Evolutionary conservation across 2,113 vertebrate species (phyloP), one percentile per base, ranked within the genome.

Genomic region (Rhea pennata): DNA sequence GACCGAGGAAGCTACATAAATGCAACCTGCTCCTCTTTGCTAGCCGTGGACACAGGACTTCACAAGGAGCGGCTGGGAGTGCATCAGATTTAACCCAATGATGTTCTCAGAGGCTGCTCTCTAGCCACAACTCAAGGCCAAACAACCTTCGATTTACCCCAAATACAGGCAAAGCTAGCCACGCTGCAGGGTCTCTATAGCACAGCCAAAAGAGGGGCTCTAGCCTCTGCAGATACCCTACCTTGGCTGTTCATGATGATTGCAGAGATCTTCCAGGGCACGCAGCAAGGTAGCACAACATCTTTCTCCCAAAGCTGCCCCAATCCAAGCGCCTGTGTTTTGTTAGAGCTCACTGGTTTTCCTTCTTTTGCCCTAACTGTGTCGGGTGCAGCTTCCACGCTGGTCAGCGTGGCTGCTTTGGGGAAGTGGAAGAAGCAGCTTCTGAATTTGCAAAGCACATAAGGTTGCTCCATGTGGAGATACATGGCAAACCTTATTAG

Each of bases 231-330:
- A 66, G 40, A 31, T 14, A 29, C 8, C 23, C 58, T 3, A 2
- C 48, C 29, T 48, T 36, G 59, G 21, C 0, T 1, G 42, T 8
- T 90, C 15, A 10, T 0, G 0, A 8, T 56, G 69, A 12, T 16
- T 53, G 6, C 40, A 62, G 40, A 14, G 79, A 62, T 36, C 20
- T 36, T 44, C 31, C 12, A 10, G 15, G 24, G 13, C 3, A 4
- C 7, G 6, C 48, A 56, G 40, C 39, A n/a, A 51, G 21, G 23
- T 36, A 23, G 10, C 46, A n/a, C 1, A 8, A 40, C 23, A 9
- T 12, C 15, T 74, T 0, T 0, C 40, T 78, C 39, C 31, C 29
- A 27, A 17, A 12, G 39, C 7, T 6, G 36, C 23, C 40, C 50
- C 29, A 29, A 11, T 33, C 36, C 33, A 44, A 62, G 22, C 4